A percentile compares a stretch with the other conserved stretches of the same genome.
Conservation (phyloP, 1,140 invertebrate species). For the Drosophila malerkotliana region DNA sequence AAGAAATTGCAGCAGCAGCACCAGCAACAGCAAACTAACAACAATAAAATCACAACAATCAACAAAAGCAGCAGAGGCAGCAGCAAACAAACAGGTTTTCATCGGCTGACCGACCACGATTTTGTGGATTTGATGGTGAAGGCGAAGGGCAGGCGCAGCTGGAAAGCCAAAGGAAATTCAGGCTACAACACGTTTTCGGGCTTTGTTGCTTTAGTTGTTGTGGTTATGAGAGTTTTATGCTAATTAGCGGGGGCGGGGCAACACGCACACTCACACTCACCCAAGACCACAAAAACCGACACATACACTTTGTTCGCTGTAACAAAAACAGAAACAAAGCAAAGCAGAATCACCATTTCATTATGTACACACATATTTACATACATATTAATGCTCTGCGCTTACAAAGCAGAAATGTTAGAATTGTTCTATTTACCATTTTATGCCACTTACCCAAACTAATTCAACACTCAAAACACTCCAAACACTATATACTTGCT, state of each 20-base stretch:
- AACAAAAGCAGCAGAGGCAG: conserved; percentile 25
- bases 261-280: conserved; percentile 17
- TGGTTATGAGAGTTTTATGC: conserved; percentile 51
- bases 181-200: conserved; percentile 55
- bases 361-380: conserved; percentile 19
- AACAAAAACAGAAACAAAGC: conserved; percentile 51
- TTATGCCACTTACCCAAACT: conserved; percentile 43
- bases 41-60: conserved; percentile 67
- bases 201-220: conserved; percentile 32
- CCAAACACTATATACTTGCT: conserved; percentile 3
- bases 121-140: conserved; percentile 51
- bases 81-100: conserved; percentile 67
- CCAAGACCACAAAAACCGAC: background rate
- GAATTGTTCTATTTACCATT: conserved; percentile 3
- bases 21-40: conserved; percentile 17
- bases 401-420: conserved; percentile 27
- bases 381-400: conserved; percentile 10
- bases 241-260: conserved; percentile 60
- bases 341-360: conserved; percentile 29
- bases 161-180: conserved; percentile 52
- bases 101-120: conserved; percentile 63
- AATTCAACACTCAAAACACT: background rate
- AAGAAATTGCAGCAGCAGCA: conserved; percentile 55
- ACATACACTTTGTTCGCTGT: conserved; percentile 63
- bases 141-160: conserved; percentile 68